Evolutionary conservation across 2,888 invertebrate species (phyloP).

Genomic region (Oasisia sp.): DNA sequence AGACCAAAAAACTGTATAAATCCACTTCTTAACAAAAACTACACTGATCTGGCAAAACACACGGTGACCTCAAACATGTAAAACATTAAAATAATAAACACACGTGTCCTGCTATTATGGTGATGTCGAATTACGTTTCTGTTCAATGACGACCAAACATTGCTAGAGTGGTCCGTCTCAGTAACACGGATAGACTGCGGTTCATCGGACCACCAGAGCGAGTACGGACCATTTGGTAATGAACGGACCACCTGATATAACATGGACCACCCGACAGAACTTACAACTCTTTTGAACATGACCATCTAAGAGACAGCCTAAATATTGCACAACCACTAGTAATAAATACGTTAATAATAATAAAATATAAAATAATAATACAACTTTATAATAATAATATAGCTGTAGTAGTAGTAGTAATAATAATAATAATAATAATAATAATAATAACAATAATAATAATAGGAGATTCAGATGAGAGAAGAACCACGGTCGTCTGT

Average conservation of each 20-base stretch:
- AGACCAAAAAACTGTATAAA: neutral
- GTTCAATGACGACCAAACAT: neutral
- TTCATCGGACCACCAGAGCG: neutral
- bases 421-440: too few species aligned
- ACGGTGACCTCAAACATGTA: slow-evolving; percentile 1
- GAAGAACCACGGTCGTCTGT: too few species aligned
- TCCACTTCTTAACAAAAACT: neutral
- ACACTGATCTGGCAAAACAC: neutral
- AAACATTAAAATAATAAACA: neutral
- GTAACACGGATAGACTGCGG: neutral
- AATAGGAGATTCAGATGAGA: too few species aligned
- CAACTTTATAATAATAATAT: too few species aligned
- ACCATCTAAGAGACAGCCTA: neutral
- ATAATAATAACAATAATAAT: too few species aligned
- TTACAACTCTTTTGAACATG: neutral
- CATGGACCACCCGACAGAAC: neutral
- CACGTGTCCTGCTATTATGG: neutral
- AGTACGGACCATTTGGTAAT: neutral
- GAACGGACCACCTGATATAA: neutral
- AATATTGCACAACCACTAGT: neutral
- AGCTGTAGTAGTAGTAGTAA: too few species aligned
- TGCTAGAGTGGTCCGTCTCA: neutral
- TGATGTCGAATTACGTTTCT: neutral
- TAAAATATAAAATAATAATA: neutral
- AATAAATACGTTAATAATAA: neutral